phyloP scores from a whole-genome alignment of 2,797 vertebrate genomes.

The Tenualosa ilisha region DNA sequence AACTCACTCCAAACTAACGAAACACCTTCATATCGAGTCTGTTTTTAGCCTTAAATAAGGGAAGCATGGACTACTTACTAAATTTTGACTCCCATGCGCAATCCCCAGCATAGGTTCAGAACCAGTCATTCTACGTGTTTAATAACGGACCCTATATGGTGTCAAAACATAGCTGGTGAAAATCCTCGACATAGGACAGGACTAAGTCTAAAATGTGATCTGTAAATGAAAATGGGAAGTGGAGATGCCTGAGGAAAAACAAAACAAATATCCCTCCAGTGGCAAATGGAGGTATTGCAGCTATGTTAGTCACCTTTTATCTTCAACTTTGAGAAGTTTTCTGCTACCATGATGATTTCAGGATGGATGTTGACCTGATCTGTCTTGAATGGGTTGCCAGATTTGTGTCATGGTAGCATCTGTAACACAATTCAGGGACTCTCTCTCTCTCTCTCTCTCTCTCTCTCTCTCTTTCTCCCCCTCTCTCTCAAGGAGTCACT shows the following conservation, averaged over 20 bases:
- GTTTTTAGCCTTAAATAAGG: background rate
- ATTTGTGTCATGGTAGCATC: background rate
- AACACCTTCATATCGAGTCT: background rate
- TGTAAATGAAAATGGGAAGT: background rate
- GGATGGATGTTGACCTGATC: background rate
- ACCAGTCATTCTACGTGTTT: background rate
- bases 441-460: background rate
- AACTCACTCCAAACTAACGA: background rate
- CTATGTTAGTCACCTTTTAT: background rate
- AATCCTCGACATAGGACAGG: background rate
- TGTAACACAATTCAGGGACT: background rate
- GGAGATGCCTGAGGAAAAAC: background rate
- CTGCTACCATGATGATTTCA: background rate
- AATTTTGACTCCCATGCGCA: background rate
- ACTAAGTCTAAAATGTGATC: background rate
- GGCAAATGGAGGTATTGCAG: background rate
- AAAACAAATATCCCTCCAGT: constrained; percentile 9
- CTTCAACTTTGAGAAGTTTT: background rate
- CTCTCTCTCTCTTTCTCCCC: background rate
- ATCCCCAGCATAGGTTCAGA: background rate
- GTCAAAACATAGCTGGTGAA: background rate
- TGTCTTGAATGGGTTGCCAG: background rate
- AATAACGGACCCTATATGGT: background rate
- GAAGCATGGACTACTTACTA: background rate
- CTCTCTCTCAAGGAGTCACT: background rate